These are phyloP conservation scores for Phylloscopus whistleri DNA, from an alignment of 2,113 vertebrate species.

Conservation along the genomic window DNA sequence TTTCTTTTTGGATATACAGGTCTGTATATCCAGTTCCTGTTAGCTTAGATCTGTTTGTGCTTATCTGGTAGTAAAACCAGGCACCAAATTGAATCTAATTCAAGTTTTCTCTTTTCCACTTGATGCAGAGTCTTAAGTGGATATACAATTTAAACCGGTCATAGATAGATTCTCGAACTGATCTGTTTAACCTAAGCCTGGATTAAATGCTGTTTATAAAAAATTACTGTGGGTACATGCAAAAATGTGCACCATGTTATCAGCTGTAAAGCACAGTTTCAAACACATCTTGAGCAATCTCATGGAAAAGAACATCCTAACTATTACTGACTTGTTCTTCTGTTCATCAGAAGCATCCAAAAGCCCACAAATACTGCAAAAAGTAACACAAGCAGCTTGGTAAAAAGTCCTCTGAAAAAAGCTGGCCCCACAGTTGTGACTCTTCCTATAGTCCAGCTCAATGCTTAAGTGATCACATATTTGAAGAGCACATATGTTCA, in stretches of 20 bases:
- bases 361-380: neutral
- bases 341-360: neutral
- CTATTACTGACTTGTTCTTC: neutral
- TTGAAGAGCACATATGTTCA: neutral
- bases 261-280: neutral
- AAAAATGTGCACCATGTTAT: neutral
- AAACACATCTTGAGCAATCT: neutral
- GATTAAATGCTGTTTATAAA: neutral
- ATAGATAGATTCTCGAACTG: neutral
- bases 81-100: neutral
- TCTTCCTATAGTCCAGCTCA: neutral
- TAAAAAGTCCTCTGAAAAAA: neutral
- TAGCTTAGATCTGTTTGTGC: neutral
- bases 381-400: neutral
- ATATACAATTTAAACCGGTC: neutral
- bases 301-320: neutral
- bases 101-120: neutral
- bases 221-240: neutral
- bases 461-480: neutral
- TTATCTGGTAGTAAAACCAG: neutral
- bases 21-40: neutral
- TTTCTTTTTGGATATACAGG: neutral
- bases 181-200: neutral
- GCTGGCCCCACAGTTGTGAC: neutral
- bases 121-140: neutral